Percentiles rank a stretch among this genome's conserved stretches.
phyloP scores from a whole-genome alignment of 2,888 invertebrate species.

The Stenolophus ochropezus region DNA sequence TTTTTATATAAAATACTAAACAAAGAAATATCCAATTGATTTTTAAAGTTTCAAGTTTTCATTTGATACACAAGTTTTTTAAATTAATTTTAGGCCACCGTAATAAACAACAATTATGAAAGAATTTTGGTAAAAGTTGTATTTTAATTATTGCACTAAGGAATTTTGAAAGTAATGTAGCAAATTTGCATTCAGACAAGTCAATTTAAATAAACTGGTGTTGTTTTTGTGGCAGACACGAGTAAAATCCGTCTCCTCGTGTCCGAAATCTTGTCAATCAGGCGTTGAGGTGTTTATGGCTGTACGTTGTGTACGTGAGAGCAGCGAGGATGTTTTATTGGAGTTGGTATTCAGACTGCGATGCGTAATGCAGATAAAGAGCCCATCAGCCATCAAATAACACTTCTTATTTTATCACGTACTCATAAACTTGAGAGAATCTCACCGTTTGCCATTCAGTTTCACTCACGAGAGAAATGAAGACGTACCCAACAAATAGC shows the following conservation, averaged over 20 bases:
- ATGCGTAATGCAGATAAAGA: slow-evolving; percentile 22
- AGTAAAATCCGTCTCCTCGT: not conserved
- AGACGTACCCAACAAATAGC: not conserved
- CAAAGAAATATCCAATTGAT: too few species aligned
- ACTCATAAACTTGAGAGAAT: slow-evolving; percentile 18
- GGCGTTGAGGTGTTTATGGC: not conserved
- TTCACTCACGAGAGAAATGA: not conserved
- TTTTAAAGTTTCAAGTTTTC: too few species aligned
- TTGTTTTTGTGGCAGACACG: not conserved
- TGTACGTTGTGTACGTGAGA: not conserved
- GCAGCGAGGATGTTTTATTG: not conserved
- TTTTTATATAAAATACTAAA: too few species aligned
- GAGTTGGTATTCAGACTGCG: slow-evolving; percentile 15
- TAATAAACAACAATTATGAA: too few species aligned
- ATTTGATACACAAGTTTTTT: too few species aligned
- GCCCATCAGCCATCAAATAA: slow-evolving; percentile 33
- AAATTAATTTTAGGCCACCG: too few species aligned
- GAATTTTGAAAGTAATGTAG: not conserved
- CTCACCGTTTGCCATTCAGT: not conserved
- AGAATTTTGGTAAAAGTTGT: too few species aligned
- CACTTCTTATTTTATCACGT: slow-evolving; percentile 34
- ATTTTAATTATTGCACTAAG: not conserved
- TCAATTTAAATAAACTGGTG: not conserved
- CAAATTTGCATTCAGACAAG: not conserved
- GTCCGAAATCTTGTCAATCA: not conserved